Evolutionary conservation across 2,113 vertebrate genomes (phyloP), one percentile per base, ranked within the genome.

Genomic region (Callipepla squamata): DNA sequence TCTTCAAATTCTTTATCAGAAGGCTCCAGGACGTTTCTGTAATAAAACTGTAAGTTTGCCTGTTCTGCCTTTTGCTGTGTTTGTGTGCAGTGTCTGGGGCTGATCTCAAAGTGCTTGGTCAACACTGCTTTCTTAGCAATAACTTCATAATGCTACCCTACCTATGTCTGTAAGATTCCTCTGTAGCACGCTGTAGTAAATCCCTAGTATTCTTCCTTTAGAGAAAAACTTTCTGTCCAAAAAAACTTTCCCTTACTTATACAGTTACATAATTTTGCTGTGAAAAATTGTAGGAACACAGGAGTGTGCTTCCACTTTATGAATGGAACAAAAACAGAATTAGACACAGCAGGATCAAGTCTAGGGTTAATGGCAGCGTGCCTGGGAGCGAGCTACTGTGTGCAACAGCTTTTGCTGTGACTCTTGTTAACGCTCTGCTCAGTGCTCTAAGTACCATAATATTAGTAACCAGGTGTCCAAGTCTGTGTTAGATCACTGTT

Each of bases 401-500:
- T 70, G 57, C 76, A 65, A 68, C 83, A 95, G 82, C 79, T 95
- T 89, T 48, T 77, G 53, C 82, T 90, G 58, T 78, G 86, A 7
- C 78, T 92, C 72, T 42, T 90, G 22, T 63, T 83, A 75, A 61
- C 40, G 66, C 48, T 80, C 2, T 1, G 0, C 94, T 96, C 92
- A 80, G 16, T 57, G 40, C 85, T 92, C 42, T 83, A 83, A 57
- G 73, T 87, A 57, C 84, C 75, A 91, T 36, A 88, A 86, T 92
- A 76, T 92, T 94, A 95, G n/a, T 48, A n/a, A 62, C 70, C 81
- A 51, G 67, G 30, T 93, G 81, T 92, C 84, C 93, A 92, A 92
- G 89, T 68, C 58, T 82, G 75, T 12, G 34, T 91, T 72, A 91
- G 81, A 79, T 95, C 91, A 87, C 70, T 82, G 58, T 59, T 93